Evolutionary conservation across 2,113 vertebrate genomes (phyloP).

Genomic region (Gopherus flavomarginatus): DNA sequence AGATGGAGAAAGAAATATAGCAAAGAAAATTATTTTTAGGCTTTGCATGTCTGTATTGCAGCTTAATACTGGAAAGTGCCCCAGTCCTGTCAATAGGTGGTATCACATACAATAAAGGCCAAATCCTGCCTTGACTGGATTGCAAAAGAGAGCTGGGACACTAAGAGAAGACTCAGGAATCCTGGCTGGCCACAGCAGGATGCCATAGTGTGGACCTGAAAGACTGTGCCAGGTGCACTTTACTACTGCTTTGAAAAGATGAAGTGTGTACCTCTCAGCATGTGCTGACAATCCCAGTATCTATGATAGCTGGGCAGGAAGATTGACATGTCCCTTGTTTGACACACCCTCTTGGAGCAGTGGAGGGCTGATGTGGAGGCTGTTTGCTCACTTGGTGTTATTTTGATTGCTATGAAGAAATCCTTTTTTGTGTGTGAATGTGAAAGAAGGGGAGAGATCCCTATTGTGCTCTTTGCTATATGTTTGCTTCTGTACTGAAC

Average conservation of each 20-base stretch:
- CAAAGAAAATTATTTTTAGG: neutral
- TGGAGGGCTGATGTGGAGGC: neutral
- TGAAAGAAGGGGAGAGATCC: neutral
- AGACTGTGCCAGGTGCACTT: neutral
- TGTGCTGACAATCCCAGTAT: neutral
- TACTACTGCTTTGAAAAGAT: neutral
- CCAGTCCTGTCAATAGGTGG: neutral
- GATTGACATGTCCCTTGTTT: neutral
- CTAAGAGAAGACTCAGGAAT: neutral
- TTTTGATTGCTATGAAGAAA: neutral
- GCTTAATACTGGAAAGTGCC: neutral
- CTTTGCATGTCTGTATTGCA: neutral
- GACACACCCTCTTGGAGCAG: neutral
- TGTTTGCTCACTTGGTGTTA: neutral
- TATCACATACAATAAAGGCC: neutral
- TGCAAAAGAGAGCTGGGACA: neutral
- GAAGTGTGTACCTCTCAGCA: neutral
- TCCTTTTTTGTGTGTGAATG: neutral
- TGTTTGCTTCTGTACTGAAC: neutral
- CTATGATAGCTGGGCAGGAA: neutral
- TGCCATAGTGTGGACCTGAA: neutral
- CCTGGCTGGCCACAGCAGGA: neutral
- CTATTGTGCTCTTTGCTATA: neutral
- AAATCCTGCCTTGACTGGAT: neutral
- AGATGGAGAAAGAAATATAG: neutral